These are phyloP conservation scores for Sinotaia quadrata DNA, from an alignment of 2,888 invertebrate species.

Conservation along the genomic window DNA sequence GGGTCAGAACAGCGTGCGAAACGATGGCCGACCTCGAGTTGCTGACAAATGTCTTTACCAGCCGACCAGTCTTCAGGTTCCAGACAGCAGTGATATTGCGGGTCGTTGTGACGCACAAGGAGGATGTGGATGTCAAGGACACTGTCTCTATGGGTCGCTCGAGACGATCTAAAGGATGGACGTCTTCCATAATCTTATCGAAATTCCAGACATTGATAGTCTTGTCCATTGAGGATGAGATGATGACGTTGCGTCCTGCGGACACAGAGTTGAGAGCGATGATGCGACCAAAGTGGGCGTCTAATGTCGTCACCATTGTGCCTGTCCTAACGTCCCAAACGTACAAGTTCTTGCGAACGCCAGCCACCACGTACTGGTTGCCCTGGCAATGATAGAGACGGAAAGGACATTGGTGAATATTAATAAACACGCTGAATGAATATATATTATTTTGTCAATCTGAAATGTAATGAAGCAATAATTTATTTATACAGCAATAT, in stretches of 20 bases:
- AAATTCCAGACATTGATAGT: conserved; percentile 99
- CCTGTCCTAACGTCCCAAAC: conserved; percentile 90
- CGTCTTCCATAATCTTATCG: conserved; percentile 98
- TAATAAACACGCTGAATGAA: too few species aligned
- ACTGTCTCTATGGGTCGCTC: conserved; percentile 95
- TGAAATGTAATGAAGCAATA: too few species aligned
- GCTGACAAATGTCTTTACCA: conserved; percentile 90
- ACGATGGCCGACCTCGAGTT: conserved; percentile 94
- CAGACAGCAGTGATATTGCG: conserved; percentile 95
- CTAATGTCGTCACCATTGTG: conserved; percentile 89
- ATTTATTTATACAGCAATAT: too few species aligned
- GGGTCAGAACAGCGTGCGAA: conserved; percentile 91
- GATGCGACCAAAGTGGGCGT: conserved; percentile 97
- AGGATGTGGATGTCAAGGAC: conserved; percentile 77
- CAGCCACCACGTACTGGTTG: conserved; percentile 93
- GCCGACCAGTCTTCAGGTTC: conserved; percentile 88
- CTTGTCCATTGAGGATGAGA: conserved; percentile 97
- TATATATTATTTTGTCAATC: too few species aligned
- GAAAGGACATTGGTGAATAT: too few species aligned
- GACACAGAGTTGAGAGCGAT: conserved; percentile 90
- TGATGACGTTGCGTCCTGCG: conserved; percentile 80
- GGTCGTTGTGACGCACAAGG: conserved; percentile 92
- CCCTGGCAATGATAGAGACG: too few species aligned
- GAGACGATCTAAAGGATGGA: conserved; percentile 83
- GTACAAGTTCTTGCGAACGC: conserved; percentile 93